A percentile compares a stretch with the other conserved stretches of the same genome.
Evolutionary conservation across 2,797 vertebrate species (phyloP).

Genomic region (Toxotes lorentzi): DNA sequence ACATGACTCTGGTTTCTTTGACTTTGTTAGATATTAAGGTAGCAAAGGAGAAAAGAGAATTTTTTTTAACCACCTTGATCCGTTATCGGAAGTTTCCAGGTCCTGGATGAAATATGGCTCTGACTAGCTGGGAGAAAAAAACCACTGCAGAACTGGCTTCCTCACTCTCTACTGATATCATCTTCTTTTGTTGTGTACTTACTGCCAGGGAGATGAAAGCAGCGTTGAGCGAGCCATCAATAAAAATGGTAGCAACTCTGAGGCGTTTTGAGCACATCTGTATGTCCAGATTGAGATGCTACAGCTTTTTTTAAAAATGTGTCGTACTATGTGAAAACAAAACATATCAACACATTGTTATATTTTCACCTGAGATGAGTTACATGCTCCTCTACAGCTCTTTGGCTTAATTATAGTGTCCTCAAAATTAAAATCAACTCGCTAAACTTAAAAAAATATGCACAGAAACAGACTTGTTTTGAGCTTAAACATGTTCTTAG

Average conservation of each 20-base stretch:
- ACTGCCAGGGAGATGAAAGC: not conserved
- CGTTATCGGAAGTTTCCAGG: constrained; percentile 22
- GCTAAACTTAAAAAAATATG: too few species aligned
- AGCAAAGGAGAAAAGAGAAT: not conserved
- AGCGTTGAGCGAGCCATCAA: not conserved
- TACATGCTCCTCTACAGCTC: not conserved
- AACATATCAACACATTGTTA: not conserved
- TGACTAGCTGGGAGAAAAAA: not conserved
- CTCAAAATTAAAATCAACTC: too few species aligned
- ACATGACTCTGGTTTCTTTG: constrained; percentile 13
- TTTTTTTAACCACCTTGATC: not conserved
- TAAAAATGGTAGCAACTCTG: not conserved
- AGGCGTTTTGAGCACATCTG: not conserved
- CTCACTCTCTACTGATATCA: constrained; percentile 25
- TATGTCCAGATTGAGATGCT: too few species aligned
- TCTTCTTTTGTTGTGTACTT: constrained; percentile 13
- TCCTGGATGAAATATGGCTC: constrained; percentile 31
- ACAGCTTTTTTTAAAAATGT: too few species aligned
- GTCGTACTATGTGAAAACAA: not conserved
- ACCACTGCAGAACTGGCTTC: constrained; percentile 19
- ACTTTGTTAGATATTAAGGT: not conserved
- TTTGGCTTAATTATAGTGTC: not conserved
- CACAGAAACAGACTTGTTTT: not conserved
- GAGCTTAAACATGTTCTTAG: not conserved
- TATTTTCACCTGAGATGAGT: not conserved